These are phyloP conservation scores for Cerceris ruficornis DNA, from an alignment of 2,888 invertebrate genomes.

Conservation along the genomic window DNA sequence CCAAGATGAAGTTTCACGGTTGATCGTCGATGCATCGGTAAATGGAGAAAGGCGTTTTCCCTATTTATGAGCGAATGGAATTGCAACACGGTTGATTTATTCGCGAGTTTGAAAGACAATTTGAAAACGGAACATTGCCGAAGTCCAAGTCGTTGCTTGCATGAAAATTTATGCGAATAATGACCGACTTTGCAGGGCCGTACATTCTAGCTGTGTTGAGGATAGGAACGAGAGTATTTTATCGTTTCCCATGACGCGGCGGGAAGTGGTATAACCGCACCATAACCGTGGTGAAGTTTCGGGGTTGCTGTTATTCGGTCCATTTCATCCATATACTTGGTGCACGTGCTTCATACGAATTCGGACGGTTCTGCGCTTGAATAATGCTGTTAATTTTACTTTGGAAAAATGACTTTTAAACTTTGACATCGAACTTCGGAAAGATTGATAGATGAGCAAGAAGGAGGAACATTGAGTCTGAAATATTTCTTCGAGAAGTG, in stretches of 20 bases:
- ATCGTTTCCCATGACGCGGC: conserved; percentile 2
- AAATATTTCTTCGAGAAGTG: too few species aligned
- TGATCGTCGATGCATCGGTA: too few species aligned
- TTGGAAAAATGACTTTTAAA: too few species aligned
- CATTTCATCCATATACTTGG: neutral
- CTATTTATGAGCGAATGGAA: too few species aligned
- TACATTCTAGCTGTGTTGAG: neutral
- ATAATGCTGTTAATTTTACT: too few species aligned
- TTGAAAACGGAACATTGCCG: neutral
- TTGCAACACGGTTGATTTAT: too few species aligned
- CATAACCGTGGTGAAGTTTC: neutral
- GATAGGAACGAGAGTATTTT: conserved; percentile 10
- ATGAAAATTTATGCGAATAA: neutral
- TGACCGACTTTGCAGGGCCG: neutral
- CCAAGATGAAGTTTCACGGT: too few species aligned
- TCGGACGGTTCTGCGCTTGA: neutral
- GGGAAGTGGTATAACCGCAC: too few species aligned
- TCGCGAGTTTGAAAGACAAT: neutral
- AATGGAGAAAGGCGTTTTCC: too few species aligned
- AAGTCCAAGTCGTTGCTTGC: neutral
- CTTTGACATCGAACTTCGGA: too few species aligned
- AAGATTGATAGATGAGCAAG: too few species aligned
- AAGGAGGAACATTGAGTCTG: too few species aligned
- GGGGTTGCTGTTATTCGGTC: conserved; percentile 2
- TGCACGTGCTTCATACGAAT: neutral